Percentiles rank a stretch among this genome's conserved stretches.
Conservation (phyloP, 2,113 vertebrate species). For the Athene noctua region DNA sequence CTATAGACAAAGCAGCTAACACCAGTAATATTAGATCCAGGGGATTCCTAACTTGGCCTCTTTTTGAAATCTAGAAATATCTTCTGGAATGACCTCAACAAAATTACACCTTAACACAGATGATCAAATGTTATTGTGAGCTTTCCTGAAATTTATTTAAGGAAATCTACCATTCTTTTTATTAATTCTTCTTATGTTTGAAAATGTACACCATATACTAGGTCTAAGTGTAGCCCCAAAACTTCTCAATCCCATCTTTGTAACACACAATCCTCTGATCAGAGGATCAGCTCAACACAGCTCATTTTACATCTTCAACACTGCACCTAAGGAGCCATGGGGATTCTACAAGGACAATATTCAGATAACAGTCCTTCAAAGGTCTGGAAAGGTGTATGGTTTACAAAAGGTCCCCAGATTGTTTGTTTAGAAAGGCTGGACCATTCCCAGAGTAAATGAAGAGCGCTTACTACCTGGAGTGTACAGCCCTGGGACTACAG, state of each 20-base stretch:
- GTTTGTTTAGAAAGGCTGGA: not conserved
- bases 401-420: not conserved
- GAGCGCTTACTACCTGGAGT: not conserved
- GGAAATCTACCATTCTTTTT: not conserved
- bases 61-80: not conserved
- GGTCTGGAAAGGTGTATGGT: not conserved
- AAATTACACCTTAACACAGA: not conserved
- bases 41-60: not conserved
- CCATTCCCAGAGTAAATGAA: not conserved
- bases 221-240: not conserved
- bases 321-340: not conserved
- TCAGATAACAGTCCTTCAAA: not conserved
- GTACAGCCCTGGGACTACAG: not conserved
- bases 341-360: not conserved
- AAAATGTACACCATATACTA: not conserved
- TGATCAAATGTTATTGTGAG: not conserved
- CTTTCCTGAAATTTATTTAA: not conserved
- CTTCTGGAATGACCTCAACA: not conserved
- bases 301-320: not conserved
- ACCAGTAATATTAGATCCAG: not conserved
- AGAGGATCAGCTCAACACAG: not conserved
- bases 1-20: not conserved
- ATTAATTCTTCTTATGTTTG: not conserved
- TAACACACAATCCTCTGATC: not conserved
- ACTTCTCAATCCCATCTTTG: not conserved